Evolutionary conservation across 2,113 vertebrate species (phyloP), one percentile per base, ranked within the genome.

Genomic region (Todiramphus saurophagus): DNA sequence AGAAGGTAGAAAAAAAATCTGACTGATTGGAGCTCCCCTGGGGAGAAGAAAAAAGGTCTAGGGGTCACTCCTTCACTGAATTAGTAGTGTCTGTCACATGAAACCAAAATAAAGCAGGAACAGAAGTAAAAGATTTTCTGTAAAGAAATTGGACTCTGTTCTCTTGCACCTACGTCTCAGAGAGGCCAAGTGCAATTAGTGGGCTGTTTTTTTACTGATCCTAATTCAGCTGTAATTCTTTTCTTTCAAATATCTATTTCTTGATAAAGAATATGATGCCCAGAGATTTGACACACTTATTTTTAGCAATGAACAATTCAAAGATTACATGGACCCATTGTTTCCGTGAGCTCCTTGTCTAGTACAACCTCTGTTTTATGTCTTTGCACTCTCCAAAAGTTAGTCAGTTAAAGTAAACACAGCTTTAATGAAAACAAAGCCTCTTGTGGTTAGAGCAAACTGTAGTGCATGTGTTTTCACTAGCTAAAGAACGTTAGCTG

Each of bases 31-130:
- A 98, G 96, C 97, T 97, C 98, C 98, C 98, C 97, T 41, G 75
- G 95, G 95, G 90, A 94, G 97, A 94, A 94, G 88, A 92, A 94
- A 94, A 74, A 94, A 91, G 98, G 96, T 96, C 98, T 91, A 96
- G 95, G 97, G 98, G 98, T 99, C 98, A 98, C 93, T 97, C 98
- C 98, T 98, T 98, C 97, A 92, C 98, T 98, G 98, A 99, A 99
- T 99, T 99, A 99, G 98, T 95, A 97, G 97, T 98, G 98, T 99
- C 98, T 99, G 99, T 99, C 98, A 99, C 97, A 98, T 97, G 98
- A 99, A 99, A 99, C 98, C 98, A 98, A 99, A 99, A 98, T 98
- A 98, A 99, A 99, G 98, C 97, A 98, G 97, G 80, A 98, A 97
- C 98, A 98, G 98, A 98, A 98, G 98, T 97, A 98, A 98, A 98